These are phyloP conservation scores for Heliconius hortense DNA, from an alignment of 2,888 invertebrate species.

Conservation along the genomic window DNA sequence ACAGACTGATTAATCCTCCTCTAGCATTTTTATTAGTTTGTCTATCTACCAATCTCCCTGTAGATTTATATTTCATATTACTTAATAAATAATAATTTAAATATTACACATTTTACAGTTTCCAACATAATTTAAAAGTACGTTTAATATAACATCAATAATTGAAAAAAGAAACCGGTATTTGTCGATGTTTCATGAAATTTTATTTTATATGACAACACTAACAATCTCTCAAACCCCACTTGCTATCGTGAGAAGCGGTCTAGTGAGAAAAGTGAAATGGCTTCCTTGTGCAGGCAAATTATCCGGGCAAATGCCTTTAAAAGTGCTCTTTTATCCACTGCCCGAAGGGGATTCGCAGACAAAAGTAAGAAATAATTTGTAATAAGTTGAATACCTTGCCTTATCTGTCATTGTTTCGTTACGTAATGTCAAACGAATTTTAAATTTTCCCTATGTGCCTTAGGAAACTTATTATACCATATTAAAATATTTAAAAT, in stretches of 20 bases:
- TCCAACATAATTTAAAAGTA: no score
- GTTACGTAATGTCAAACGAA: conserved; percentile 78
- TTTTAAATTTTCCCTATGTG: conserved; percentile 45
- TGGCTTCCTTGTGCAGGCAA: conserved; percentile 90
- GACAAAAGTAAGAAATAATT: conserved; percentile 84
- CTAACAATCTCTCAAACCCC: conserved; percentile 46
- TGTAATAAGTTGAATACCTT: conserved; percentile 46
- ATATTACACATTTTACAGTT: no score
- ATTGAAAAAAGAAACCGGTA: conserved; percentile 6
- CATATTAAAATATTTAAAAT: background rate
- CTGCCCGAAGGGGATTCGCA: conserved; percentile 83
- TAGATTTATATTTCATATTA: no score
- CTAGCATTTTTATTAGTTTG: no score
- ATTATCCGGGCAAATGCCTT: conserved; percentile 84
- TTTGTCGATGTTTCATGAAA: background rate
- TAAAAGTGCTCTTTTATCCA: conserved; percentile 83
- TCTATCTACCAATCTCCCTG: no score
- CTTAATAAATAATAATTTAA: no score
- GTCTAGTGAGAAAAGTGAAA: conserved; percentile 79
- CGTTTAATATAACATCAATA: no score
- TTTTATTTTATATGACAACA: conserved; percentile 46
- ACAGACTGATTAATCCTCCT: no score
- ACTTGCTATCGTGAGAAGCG: conserved; percentile 77
- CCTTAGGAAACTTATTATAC: conserved; percentile 26
- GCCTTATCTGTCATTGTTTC: conserved; percentile 64